Conservation (phyloP, 1,140 invertebrate species). For the Drosophila murphyi region DNA sequence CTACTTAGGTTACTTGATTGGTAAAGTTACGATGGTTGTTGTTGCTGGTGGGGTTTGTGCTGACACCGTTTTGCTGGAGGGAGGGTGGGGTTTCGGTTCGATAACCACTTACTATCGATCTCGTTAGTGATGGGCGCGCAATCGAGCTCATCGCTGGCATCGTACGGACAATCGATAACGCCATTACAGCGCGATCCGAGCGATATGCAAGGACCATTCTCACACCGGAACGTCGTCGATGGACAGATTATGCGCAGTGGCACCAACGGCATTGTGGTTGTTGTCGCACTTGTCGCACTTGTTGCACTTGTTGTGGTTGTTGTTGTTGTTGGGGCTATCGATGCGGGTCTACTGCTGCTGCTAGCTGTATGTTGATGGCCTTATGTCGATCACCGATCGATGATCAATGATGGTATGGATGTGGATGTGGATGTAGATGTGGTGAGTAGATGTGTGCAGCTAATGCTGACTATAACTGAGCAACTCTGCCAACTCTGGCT, state of each 20-base stretch:
- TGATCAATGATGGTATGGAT: slow-evolving; percentile 14
- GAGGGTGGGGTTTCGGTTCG: slow-evolving; percentile 5
- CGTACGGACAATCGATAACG: slow-evolving; percentile 87
- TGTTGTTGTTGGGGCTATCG: slow-evolving; percentile 1
- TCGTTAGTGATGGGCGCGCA: slow-evolving; percentile 84
- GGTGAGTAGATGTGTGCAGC: background rate
- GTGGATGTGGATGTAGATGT: slow-evolving; percentile 13
- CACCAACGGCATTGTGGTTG: slow-evolving; percentile 11
- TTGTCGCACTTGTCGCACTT: slow-evolving; percentile 5
- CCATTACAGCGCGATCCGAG: slow-evolving; percentile 86
- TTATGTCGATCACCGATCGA: slow-evolving; percentile 33
- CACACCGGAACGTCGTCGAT: slow-evolving; percentile 86
- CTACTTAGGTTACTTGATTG: slow-evolving; percentile 18
- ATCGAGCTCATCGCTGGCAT: slow-evolving; percentile 89
- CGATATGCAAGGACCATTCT: slow-evolving; percentile 89
- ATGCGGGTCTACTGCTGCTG: slow-evolving; percentile 3
- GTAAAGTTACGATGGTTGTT: slow-evolving; percentile 2
- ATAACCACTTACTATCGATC: slow-evolving; percentile 77
- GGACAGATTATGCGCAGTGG: slow-evolving; percentile 64
- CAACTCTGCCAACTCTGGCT: slow-evolving; percentile 3
- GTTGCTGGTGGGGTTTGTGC: slow-evolving; percentile 27
- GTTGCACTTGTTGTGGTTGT: slow-evolving; percentile 12
- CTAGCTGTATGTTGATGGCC: slow-evolving; percentile 46
- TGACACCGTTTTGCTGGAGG: slow-evolving; percentile 18
- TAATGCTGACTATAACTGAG: background rate